A percentile compares a stretch with the other conserved stretches of the same genome.
These are phyloP conservation scores for Anoplophora glabripennis DNA, from an alignment of 1,140 invertebrate genomes.

Conservation along the genomic window DNA sequence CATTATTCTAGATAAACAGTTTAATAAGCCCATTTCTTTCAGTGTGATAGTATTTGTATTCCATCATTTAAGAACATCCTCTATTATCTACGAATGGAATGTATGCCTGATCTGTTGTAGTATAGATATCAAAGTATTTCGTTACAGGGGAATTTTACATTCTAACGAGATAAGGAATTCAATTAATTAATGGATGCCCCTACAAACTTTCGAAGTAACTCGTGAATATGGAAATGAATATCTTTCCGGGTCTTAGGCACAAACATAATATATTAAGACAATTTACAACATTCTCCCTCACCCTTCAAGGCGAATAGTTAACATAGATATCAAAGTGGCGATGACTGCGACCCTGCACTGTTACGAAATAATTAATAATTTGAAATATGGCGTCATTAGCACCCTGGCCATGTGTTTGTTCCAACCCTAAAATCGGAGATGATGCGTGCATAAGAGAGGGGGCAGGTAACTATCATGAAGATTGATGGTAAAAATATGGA, in stretches of 20 bases:
- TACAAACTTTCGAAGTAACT: not conserved
- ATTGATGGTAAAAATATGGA: slow-evolving; percentile 23
- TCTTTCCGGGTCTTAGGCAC: not conserved
- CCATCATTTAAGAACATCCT: no score
- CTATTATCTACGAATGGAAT: no score
- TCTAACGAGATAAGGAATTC: no score
- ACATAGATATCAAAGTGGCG: not conserved
- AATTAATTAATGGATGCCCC: not conserved
- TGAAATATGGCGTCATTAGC: slow-evolving; percentile 40
- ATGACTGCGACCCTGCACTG: not conserved
- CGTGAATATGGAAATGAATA: not conserved
- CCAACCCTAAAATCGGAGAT: slow-evolving; percentile 9
- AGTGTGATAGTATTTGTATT: no score
- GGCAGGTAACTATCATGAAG: slow-evolving; percentile 20
- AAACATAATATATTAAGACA: not conserved
- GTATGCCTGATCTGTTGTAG: no score
- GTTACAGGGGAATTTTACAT: no score
- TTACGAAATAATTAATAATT: slow-evolving; percentile 37
- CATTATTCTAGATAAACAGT: no score
- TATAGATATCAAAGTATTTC: no score
- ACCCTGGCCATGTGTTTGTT: slow-evolving; percentile 34
- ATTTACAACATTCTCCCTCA: not conserved
- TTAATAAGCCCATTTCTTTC: no score
- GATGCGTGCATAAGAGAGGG: slow-evolving; percentile 15
- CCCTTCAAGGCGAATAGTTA: not conserved